Evolutionary conservation across 2,797 vertebrate genomes (phyloP).

Genomic region (Smutsia gigantea): DNA sequence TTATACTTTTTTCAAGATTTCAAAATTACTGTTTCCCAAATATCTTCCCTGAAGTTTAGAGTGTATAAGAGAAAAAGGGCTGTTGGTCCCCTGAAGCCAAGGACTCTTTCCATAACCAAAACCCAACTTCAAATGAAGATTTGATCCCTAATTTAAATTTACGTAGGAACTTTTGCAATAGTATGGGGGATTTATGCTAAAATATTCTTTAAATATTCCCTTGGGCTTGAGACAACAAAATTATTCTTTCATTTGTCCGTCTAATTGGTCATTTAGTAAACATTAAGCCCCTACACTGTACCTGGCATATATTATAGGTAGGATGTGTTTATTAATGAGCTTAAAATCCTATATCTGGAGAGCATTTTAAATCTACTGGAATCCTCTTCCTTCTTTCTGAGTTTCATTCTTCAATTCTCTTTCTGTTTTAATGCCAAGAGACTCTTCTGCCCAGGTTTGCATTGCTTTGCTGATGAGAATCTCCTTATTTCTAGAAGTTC

Average conservation of each 20-base stretch:
- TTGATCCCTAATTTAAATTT: not conserved
- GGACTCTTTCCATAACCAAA: not conserved
- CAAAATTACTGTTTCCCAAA: constrained; percentile 70
- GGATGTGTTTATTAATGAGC: not conserved
- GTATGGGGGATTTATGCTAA: not conserved
- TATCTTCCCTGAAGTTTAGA: not conserved
- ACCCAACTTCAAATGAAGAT: not conserved
- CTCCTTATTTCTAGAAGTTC: not conserved
- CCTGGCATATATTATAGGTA: not conserved
- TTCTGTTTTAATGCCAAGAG: not conserved
- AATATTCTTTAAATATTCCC: not conserved
- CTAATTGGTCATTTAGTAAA: constrained; percentile 30
- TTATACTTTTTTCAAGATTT: constrained; percentile 56
- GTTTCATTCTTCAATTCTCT: not conserved
- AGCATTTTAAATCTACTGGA: not conserved
- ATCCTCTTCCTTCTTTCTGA: not conserved
- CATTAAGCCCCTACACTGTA: not conserved
- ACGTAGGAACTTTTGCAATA: not conserved
- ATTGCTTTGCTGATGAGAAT: not conserved
- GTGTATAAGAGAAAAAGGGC: not conserved
- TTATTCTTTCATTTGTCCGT: not conserved
- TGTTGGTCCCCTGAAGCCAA: not conserved
- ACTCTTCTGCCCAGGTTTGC: not conserved
- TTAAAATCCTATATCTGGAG: not conserved
- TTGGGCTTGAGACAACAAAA: not conserved